A percentile compares a stretch with the other conserved stretches of the same genome.
Evolutionary conservation across 2,113 vertebrate genomes (phyloP).

Genomic region (Rhagologus leucostigma): DNA sequence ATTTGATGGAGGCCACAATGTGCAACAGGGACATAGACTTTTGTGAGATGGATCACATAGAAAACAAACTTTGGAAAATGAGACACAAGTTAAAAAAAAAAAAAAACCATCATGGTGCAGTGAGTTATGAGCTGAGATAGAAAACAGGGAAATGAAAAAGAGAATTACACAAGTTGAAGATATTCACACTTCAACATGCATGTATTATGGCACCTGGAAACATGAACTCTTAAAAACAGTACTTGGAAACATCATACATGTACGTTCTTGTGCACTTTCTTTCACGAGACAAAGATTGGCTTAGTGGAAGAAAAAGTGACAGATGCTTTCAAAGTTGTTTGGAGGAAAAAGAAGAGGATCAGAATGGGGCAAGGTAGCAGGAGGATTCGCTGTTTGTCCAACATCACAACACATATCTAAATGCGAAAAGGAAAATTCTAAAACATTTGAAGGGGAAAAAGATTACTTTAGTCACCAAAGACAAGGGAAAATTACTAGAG

Average conservation of each 20-base stretch:
- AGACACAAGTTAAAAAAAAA: neutral
- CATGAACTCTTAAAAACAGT: neutral
- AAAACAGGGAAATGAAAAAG: neutral
- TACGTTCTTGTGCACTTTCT: neutral
- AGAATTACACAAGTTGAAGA: neutral
- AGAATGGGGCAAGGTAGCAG: neutral
- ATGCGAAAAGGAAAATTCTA: neutral
- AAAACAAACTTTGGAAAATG: neutral
- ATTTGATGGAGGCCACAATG: neutral
- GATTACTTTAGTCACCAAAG: neutral
- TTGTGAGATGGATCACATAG: neutral
- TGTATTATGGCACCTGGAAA: neutral
- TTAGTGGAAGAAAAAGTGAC: neutral
- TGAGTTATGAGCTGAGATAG: neutral
- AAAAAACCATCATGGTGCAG: fast-evolving
- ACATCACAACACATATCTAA: neutral
- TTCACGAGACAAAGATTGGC: neutral
- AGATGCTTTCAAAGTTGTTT: neutral
- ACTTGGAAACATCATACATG: neutral
- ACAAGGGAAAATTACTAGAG: neutral
- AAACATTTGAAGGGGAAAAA: neutral
- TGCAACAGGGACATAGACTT: neutral
- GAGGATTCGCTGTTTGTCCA: neutral
- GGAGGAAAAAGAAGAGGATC: neutral
- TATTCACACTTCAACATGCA: neutral